A percentile compares a stretch with the other conserved stretches of the same genome.
phyloP scores from a whole-genome alignment of 1,140 invertebrate species.

The Rhopalosiphum padi region DNA sequence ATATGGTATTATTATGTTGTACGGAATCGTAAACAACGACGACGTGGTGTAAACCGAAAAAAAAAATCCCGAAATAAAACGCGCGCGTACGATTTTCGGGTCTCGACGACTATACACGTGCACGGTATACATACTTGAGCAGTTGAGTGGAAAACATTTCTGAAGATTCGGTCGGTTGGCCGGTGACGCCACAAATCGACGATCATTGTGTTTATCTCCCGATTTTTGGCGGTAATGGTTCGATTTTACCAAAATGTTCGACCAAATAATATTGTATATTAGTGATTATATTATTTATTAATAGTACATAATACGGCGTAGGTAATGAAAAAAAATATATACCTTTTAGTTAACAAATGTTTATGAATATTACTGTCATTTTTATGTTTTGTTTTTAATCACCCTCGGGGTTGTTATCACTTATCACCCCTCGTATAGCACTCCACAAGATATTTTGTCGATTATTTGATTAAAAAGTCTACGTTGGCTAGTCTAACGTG shows the following conservation, averaged over 20 bases:
- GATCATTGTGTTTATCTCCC: background rate
- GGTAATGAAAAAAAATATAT: background rate
- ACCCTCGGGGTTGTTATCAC: background rate
- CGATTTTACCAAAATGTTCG: background rate
- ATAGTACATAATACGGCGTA: too few relatives aligned
- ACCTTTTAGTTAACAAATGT: background rate
- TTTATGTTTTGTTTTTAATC: background rate
- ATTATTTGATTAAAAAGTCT: conserved; percentile 4
- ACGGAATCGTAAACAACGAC: background rate
- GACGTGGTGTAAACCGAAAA: background rate
- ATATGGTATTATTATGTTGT: background rate
- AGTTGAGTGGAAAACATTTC: background rate
- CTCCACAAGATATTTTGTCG: background rate
- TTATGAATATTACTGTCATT: background rate
- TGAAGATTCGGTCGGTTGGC: background rate
- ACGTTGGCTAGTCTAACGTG: background rate
- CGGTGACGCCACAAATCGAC: background rate
- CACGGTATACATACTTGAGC: background rate
- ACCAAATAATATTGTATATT: too few relatives aligned
- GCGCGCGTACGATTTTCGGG: background rate
- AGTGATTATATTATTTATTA: too few relatives aligned
- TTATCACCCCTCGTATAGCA: background rate
- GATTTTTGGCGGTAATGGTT: background rate
- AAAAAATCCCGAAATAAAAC: background rate
- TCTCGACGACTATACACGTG: background rate